These are phyloP conservation scores for Calidris pygmaea DNA, from an alignment of 2,113 vertebrate genomes.

Conservation along the genomic window DNA sequence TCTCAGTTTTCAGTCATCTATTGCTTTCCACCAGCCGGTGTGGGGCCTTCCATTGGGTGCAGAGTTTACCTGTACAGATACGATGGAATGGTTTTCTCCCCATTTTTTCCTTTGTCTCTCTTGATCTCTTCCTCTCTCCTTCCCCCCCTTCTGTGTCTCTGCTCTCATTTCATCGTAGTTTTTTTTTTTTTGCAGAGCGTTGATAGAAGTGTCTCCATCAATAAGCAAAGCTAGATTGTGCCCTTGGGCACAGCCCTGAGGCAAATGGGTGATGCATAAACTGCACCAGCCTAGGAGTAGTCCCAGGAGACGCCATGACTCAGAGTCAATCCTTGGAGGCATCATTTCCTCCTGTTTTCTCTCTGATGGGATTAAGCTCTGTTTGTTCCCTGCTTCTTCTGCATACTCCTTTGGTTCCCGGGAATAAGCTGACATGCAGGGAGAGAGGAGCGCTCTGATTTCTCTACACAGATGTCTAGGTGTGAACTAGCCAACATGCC, in stretches of 20 bases:
- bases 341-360: constrained; percentile 40
- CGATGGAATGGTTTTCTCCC: neutral
- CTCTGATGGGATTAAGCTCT: constrained; percentile 30
- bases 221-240: neutral
- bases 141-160: neutral
- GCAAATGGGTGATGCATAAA: constrained; percentile 26
- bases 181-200: neutral
- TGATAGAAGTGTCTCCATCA: constrained; percentile 25
- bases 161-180: neutral
- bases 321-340: constrained; percentile 30
- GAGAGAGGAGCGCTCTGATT: neutral
- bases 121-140: neutral
- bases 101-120: neutral
- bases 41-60: neutral
- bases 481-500: neutral
- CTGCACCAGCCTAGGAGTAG: constrained; percentile 26
- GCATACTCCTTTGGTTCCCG: neutral
- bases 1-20: neutral
- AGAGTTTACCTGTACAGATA: neutral
- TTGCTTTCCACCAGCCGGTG: neutral
- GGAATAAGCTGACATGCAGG: neutral
- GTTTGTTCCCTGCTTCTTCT: constrained; percentile 25
- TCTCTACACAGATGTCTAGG: neutral
- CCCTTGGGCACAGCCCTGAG: constrained; percentile 37
- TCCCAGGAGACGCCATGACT: constrained; percentile 43